Evolutionary conservation across 2,797 vertebrate species (phyloP).

Genomic region (Enteromius argenteus): DNA sequence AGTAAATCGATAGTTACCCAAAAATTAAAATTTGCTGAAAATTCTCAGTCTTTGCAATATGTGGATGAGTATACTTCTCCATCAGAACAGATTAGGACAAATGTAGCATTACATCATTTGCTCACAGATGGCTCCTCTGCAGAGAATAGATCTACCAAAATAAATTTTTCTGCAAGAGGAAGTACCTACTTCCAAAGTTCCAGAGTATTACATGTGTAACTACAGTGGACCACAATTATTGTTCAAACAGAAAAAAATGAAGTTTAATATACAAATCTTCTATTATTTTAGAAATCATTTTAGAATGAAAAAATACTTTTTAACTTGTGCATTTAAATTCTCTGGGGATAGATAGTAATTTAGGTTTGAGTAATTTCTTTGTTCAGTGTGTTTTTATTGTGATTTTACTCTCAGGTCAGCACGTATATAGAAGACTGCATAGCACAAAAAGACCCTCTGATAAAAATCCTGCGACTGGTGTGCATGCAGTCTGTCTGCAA

Average conservation of each 20-base stretch:
- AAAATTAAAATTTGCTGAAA: too few species aligned
- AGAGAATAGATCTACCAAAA: not conserved
- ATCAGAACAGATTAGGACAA: too few species aligned
- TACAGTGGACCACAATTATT: not conserved
- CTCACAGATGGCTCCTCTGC: too few species aligned
- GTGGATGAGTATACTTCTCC: not conserved
- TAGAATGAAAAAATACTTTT: not conserved
- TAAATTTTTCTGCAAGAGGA: too few species aligned
- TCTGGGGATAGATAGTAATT: not conserved
- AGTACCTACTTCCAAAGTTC: not conserved
- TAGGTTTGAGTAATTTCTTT: not conserved
- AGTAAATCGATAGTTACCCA: not conserved
- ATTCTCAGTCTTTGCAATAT: too few species aligned
- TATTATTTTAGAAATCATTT: not conserved
- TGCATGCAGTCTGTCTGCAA: constrained; percentile 97
- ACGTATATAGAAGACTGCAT: constrained; percentile 94
- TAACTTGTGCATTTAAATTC: not conserved
- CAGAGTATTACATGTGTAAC: not conserved
- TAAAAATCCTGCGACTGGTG: constrained; percentile 92
- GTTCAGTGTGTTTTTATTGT: not conserved
- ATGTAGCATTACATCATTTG: not conserved
- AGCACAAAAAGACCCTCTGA: constrained; percentile 91
- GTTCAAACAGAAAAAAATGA: not conserved
- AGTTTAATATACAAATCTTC: not conserved
- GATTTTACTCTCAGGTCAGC: constrained; percentile 82